Evolutionary conservation across 2,797 vertebrate genomes (phyloP).

Genomic region (Hapalemur alaotrensis): DNA sequence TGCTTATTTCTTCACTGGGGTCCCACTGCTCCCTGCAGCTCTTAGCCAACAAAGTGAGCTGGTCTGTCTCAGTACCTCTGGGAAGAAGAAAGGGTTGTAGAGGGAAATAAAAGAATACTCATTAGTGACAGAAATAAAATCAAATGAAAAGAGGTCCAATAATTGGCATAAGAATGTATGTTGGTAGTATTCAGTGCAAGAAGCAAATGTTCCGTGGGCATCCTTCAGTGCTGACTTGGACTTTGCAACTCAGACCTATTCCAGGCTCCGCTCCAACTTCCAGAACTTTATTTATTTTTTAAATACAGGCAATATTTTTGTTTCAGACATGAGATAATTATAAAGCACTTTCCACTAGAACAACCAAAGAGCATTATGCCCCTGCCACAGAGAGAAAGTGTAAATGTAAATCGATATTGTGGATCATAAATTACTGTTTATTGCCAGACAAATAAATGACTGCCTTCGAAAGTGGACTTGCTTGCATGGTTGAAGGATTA

Average conservation of each 20-base stretch:
- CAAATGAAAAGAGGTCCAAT: not conserved
- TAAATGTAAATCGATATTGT: constrained; percentile 66
- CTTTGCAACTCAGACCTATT: constrained; percentile 58
- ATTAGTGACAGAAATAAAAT: not conserved
- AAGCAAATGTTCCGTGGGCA: not conserved
- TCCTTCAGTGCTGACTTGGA: not conserved
- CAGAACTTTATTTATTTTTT: constrained; percentile 71
- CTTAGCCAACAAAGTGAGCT: not conserved
- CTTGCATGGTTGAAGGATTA: constrained; percentile 74
- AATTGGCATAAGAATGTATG: not conserved
- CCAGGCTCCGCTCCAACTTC: constrained; percentile 48
- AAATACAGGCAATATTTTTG: constrained; percentile 72
- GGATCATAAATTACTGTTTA: constrained; percentile 82
- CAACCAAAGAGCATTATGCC: constrained; percentile 67
- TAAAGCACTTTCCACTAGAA: constrained; percentile 63
- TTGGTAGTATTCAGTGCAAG: not conserved
- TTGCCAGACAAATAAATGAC: constrained; percentile 76
- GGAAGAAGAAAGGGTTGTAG: not conserved
- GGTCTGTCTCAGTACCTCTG: not conserved
- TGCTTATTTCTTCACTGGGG: not conserved
- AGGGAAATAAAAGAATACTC: not conserved
- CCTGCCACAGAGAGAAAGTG: constrained; percentile 63
- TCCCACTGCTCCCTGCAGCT: not conserved
- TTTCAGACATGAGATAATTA: constrained; percentile 68
- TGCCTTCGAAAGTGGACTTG: constrained; percentile 64